A percentile compares a stretch with the other conserved stretches of the same genome.
Conservation (phyloP, 2,888 invertebrate species). For the Chymomyza amoena region DNA sequence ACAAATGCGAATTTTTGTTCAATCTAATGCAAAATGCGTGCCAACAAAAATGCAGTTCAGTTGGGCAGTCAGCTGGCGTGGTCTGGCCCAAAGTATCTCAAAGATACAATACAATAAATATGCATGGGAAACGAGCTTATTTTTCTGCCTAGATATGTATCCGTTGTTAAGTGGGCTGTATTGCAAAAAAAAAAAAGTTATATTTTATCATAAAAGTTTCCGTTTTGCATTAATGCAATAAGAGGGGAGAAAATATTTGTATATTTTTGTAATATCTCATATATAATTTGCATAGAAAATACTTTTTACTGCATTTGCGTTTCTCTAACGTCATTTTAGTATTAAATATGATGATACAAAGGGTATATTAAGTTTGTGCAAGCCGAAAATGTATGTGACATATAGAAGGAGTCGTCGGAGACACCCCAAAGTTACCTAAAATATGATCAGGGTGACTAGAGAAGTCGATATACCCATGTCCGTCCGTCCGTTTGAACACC, state of each 20-base stretch:
- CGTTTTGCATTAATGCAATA: slow-evolving; percentile 48
- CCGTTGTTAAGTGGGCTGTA: neutral
- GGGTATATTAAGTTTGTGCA: too few species aligned
- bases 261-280: too few species aligned
- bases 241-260: neutral
- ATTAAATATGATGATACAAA: too few species aligned
- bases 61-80: neutral
- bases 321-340: too few species aligned
- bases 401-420: too few species aligned
- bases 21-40: slow-evolving; percentile 7
- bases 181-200: neutral
- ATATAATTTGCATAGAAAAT: too few species aligned
- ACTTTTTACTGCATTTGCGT: too few species aligned
- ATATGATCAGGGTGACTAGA: too few species aligned
- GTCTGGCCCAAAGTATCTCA: neutral
- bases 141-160: neutral
- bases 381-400: too few species aligned
- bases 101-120: neutral
- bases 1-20: slow-evolving; percentile 18
- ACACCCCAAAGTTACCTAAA: too few species aligned
- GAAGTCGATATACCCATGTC: too few species aligned
- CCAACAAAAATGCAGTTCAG: neutral
- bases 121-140: neutral
- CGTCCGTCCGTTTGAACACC: too few species aligned
- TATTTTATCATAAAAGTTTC: slow-evolving; percentile 52